Evolutionary conservation across 23 tunicate species (phyloP).

Genomic region (Aplidium turbinatum): DNA sequence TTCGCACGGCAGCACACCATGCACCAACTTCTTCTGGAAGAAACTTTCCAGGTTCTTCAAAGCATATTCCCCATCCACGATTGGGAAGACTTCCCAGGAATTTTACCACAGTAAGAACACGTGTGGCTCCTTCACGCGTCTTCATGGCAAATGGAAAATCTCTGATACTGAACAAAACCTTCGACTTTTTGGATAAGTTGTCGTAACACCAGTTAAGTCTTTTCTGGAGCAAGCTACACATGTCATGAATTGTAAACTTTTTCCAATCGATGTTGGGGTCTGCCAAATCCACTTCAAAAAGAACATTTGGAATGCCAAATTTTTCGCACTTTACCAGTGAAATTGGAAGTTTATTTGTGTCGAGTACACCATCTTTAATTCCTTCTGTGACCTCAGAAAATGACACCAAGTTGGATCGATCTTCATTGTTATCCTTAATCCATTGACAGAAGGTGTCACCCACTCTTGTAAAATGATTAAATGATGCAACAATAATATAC

Average conservation of each 20-base stretch:
- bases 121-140: slow-evolving; percentile 13
- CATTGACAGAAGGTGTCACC: slow-evolving; percentile 16
- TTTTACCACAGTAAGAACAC: slow-evolving; percentile 9
- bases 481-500: slow-evolving; percentile 16
- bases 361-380: not conserved
- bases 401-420: slow-evolving; percentile 1
- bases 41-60: slow-evolving; percentile 35
- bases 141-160: slow-evolving; percentile 31
- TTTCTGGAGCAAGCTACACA: slow-evolving; percentile 20
- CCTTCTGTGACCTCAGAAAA: slow-evolving; percentile 30
- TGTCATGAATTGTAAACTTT: slow-evolving; percentile 28
- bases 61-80: slow-evolving; percentile 39
- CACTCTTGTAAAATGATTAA: slow-evolving; percentile 9
- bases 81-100: slow-evolving; percentile 24
- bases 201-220: slow-evolving; percentile 31
- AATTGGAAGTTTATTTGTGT: slow-evolving; percentile 9
- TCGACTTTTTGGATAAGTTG: slow-evolving; percentile 6
- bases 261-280: slow-evolving; percentile 32
- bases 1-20: slow-evolving; percentile 34
- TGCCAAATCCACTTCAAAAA: slow-evolving; percentile 30
- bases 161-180: slow-evolving; percentile 12
- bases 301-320: slow-evolving; percentile 30
- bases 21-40: slow-evolving; percentile 37
- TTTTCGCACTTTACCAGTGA: slow-evolving; percentile 19
- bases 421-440: not conserved